Base-by-base conservation (phyloP, 2,797 vertebrate genomes). In the Orientallactaga sibirica region DNA sequence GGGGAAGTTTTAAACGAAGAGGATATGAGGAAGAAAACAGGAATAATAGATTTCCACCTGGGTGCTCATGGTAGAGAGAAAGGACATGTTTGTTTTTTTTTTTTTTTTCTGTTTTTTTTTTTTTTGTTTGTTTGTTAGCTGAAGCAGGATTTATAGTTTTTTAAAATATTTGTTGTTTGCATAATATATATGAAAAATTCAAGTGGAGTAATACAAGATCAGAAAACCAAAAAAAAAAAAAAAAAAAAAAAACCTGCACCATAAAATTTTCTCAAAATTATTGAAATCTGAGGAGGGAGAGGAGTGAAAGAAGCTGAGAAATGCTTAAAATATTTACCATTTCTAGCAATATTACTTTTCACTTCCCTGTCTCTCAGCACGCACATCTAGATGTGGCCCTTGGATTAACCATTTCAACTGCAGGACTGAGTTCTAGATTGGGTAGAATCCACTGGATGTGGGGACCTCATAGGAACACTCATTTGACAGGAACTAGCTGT, bases 371-470 rank as follows among this genome's bases (percentile, higher is more conserved):
- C 67, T 83, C 67, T 75, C 43, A 41, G 5, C 33, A 5, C 24
- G 5, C 2, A 0, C 19, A 43, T 22, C 18, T 66, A 33, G 27
- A 5, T 41, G 55, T 29, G 29, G 11, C 0, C 33, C 41, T 27
- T 66, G 12, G 71, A 55, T 4, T n/a, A n/a, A 27, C 19, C 15
- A 83, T 66, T 76, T 61, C 12, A 27, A 33, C 83, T 25, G 67
- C 24, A 24, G 62, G 62, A 64, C 19, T 25, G 24, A 24, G 16
- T 64, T 58, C 55, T 58, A 58, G 12, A 58, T 14, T 14, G 1
- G 7, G 24, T 0, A 66, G 80, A 27, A 33, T 10, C 58, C 41
- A 1, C 15, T 27, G 58, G 66, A 52, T 75, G 71, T 14, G 3
- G 15, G 58, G 86, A 70, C 9, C 2, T 79, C 86, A 77, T 16